phyloP scores from a whole-genome alignment of 1,140 invertebrate genomes.

The Brachionus calyciflorus region DNA sequence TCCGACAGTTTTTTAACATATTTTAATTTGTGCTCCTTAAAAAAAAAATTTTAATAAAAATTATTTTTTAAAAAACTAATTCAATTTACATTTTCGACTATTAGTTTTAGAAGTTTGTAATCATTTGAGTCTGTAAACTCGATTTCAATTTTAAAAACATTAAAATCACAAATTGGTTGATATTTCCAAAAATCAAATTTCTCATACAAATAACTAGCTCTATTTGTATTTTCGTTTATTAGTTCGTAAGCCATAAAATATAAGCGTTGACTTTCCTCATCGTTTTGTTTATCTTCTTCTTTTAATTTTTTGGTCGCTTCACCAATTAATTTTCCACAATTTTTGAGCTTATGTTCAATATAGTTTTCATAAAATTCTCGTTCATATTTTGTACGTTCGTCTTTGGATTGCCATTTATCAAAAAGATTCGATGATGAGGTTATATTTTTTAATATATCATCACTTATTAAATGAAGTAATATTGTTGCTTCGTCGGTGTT shows the following conservation, averaged over 20 bases:
- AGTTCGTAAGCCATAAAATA: slow-evolving; percentile 44
- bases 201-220: background rate
- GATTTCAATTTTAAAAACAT: slow-evolving; percentile 18
- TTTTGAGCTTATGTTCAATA: background rate
- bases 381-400: background rate
- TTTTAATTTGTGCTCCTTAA: background rate
- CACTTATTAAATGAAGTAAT: slow-evolving; percentile 44
- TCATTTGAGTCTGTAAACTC: background rate
- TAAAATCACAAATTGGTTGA: slow-evolving; percentile 13
- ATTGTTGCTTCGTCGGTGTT: slow-evolving; percentile 42
- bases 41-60: background rate
- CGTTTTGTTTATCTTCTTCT: slow-evolving; percentile 6
- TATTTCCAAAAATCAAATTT: slow-evolving; percentile 28
- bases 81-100: background rate
- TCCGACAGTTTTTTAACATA: background rate
- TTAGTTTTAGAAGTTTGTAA: background rate
- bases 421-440: background rate
- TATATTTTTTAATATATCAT: background rate
- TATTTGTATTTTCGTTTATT: background rate
- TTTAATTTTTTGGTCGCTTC: background rate
- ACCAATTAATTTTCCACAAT: background rate
- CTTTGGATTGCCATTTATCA: slow-evolving; percentile 1
- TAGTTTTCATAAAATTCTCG: slow-evolving; percentile 22
- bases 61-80: background rate
- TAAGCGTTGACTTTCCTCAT: slow-evolving; percentile 34